Evolutionary conservation across 2,113 vertebrate species (phyloP), one percentile per base, ranked within the genome.

Genomic region (Chascanopsetta lugubris): DNA sequence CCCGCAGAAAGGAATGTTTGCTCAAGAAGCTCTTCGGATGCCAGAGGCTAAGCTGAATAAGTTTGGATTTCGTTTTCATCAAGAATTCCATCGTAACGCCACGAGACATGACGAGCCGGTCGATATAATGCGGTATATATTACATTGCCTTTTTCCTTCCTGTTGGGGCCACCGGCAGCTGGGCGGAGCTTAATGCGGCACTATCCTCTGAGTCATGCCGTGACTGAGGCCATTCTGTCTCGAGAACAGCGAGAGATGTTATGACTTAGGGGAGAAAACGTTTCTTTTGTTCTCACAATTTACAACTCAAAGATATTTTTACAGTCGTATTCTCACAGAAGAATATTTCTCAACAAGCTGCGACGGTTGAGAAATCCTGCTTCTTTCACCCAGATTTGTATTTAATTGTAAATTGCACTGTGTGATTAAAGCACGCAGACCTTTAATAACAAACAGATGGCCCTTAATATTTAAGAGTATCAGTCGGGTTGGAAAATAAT

Each of bases 221-320:
- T 88, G 85, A 88, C 81, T 81, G 75, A 85, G 72, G 61, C 77
- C 57, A 85, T 84, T 85, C 83, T 72, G 75, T 85, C 67, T 79
- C 71, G 75, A 51, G 22, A 69, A 87, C 80, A 77, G 76, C 66
- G 78, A 85, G 82, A 84, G 25, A 79, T 80, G 84, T 81, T 60
- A 84, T 79, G 73, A 84, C 68, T 63, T 82, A 65, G 58, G 67
- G 74, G 62, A 82, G 78, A 85, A 85, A 84, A 65, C 72, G 70
- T 67, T 81, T 82, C 22, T 13, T 11, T 21, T 47, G 36, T 15
- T 60, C 21, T 51, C 47, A n/a, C n/a, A 48, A 46, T 43, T 34
- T 13, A 76, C 22, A 27, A 38, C 54, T 36, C 21, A 20, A 12
- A 20, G 34, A 54, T 40, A 2, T 45, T 70, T 75, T 67, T 26